Percentiles rank a stretch among this genome's conserved stretches.
Conservation (phyloP, 2,113 vertebrate species). For the Sorex araneus region DNA sequence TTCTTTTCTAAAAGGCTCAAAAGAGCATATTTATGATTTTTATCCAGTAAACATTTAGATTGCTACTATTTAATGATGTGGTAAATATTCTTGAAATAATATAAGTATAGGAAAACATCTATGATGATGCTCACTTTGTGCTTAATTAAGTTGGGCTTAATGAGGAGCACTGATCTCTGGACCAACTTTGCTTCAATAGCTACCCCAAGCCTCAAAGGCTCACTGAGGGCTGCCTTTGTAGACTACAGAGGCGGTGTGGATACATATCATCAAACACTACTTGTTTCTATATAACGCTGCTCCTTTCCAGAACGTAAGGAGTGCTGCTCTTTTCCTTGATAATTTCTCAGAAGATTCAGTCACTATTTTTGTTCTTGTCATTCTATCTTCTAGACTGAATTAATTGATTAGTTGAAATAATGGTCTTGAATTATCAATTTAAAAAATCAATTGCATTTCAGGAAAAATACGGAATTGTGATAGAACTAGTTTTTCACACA, state of each 20-base stretch:
- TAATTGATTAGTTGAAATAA: background rate
- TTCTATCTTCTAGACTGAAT: background rate
- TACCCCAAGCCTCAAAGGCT: background rate
- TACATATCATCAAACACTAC: background rate
- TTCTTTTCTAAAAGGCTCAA: background rate
- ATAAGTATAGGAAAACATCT: background rate
- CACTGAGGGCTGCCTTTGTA: background rate
- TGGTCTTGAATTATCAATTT: background rate
- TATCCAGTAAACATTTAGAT: background rate
- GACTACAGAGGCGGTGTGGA: background rate
- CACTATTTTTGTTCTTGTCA: background rate
- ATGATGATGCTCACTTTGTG: background rate
- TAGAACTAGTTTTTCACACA: background rate
- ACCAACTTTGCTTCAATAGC: background rate
- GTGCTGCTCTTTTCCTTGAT: background rate
- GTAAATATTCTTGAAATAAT: background rate
- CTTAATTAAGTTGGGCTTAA: background rate
- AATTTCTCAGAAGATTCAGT: background rate
- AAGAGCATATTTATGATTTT: background rate
- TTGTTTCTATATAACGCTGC: background rate
- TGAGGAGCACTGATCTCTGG: background rate
- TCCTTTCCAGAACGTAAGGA: background rate
- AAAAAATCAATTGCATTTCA: background rate
- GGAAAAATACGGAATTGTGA: conserved; percentile 29
- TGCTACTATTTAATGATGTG: background rate